Evolutionary conservation across 92 coral and sea anemone species (phyloP).

Genomic region (Siderastrea radians): DNA sequence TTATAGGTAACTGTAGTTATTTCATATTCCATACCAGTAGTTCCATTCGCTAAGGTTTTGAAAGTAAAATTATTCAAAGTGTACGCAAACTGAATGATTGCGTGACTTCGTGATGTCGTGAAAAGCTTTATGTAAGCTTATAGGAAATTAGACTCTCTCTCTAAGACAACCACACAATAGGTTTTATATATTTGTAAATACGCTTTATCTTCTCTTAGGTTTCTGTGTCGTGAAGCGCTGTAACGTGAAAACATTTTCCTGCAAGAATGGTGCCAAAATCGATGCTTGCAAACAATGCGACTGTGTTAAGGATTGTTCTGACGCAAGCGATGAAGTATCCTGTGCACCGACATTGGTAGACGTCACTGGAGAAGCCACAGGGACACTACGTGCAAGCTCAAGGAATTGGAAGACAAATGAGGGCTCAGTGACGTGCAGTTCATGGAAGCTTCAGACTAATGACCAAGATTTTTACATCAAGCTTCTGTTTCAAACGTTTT

Average conservation of each 20-base stretch:
- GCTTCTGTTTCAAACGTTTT: conserved; percentile 12
- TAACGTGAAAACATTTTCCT: not conserved
- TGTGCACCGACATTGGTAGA: conserved; percentile 9
- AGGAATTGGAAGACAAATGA: not conserved
- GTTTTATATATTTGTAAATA: not conserved
- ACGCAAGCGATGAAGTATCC: conserved; percentile 3
- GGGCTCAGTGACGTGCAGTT: not conserved
- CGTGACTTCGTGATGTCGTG: too few relatives aligned
- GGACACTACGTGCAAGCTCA: not conserved
- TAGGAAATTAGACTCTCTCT: too few relatives aligned
- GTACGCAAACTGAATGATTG: too few relatives aligned
- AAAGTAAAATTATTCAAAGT: too few relatives aligned
- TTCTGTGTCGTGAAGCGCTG: conserved; percentile 20
- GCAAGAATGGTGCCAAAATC: conserved; percentile 5
- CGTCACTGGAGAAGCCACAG: conserved; percentile 46
- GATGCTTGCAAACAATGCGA: conserved; percentile 23
- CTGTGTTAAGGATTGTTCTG: conserved; percentile 18
- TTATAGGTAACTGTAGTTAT: too few relatives aligned
- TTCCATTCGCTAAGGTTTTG: too few relatives aligned
- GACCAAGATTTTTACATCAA: conserved; percentile 36
- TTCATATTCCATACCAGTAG: too few relatives aligned
- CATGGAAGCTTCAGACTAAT: not conserved
- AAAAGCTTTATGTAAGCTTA: too few relatives aligned
- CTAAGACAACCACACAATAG: too few relatives aligned
- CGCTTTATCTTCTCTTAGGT: not conserved